A percentile compares a stretch with the other conserved stretches of the same genome.
Evolutionary conservation across 2,888 invertebrate genomes (phyloP).

Genomic region (Dioctria linearis): DNA sequence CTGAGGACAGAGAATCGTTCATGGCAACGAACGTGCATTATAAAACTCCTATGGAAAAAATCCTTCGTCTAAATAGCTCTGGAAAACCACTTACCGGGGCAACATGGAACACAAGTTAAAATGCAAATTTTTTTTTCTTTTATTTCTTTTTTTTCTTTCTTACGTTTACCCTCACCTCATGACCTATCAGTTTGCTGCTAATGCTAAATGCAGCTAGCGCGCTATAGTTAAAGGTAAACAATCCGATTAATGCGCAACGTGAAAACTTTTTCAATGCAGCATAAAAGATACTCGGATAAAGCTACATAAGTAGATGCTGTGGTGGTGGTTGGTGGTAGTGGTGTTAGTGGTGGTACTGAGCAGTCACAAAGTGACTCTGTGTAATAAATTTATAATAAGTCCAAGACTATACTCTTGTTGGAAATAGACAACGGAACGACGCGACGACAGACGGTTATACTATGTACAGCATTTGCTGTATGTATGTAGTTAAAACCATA

Average conservation of each 20-base stretch:
- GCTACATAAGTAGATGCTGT: neutral
- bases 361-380: too few relatives aligned
- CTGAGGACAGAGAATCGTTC: too few relatives aligned
- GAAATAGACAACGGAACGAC: too few relatives aligned
- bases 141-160: too few relatives aligned
- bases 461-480: too few relatives aligned
- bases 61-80: neutral
- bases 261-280: neutral
- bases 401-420: too few relatives aligned
- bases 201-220: too few relatives aligned
- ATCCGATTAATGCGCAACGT: slow-evolving; percentile 24
- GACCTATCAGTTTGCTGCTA: neutral
- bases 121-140: slow-evolving; percentile 13
- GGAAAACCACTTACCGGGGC: slow-evolving; percentile 15
- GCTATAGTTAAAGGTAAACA: slow-evolving; percentile 8
- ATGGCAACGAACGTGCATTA: too few relatives aligned
- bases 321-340: neutral
- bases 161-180: neutral
- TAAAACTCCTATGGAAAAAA: neutral
- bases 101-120: neutral
- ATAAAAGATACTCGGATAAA: slow-evolving; percentile 15
- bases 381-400: too few relatives aligned
- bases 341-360: neutral
- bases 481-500: too few relatives aligned
- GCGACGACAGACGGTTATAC: too few relatives aligned